These are phyloP conservation scores for Cygnus olor DNA, from an alignment of 2,797 vertebrate genomes.

Conservation along the genomic window DNA sequence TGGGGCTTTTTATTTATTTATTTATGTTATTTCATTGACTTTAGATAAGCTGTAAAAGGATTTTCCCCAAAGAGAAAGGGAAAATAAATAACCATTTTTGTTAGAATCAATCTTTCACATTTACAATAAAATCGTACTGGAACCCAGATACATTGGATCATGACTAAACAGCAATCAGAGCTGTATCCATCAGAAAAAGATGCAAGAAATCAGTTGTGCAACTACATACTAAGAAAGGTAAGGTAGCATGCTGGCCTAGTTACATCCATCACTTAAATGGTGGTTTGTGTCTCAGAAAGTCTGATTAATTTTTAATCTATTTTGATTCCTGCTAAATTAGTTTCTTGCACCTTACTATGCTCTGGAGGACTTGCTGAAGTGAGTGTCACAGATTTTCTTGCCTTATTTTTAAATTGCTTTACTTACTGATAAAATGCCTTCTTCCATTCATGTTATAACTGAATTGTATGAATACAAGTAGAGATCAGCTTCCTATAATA, in stretches of 20 bases:
- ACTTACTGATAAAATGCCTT: background rate
- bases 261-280: constrained; percentile 21
- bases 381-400: background rate
- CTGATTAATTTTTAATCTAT: constrained; percentile 30
- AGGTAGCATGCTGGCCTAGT: constrained; percentile 10
- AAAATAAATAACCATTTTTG: background rate
- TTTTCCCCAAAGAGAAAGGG: background rate
- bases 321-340: constrained; percentile 8
- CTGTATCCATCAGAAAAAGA: background rate
- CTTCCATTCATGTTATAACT: background rate
- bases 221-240: background rate
- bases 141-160: background rate
- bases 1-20: too few relatives aligned
- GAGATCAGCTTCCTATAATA: background rate
- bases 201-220: background rate
- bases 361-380: background rate
- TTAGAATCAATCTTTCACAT: background rate
- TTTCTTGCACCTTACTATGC: background rate
- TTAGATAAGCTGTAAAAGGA: background rate
- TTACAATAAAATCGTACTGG: background rate
- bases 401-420: constrained; percentile 3
- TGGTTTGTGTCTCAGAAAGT: background rate
- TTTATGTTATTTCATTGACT: background rate
- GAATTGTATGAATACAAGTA: background rate
- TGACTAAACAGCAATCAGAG: background rate